Conservation (phyloP, 2,797 vertebrate species). For the Crocidura indochinensis region DNA sequence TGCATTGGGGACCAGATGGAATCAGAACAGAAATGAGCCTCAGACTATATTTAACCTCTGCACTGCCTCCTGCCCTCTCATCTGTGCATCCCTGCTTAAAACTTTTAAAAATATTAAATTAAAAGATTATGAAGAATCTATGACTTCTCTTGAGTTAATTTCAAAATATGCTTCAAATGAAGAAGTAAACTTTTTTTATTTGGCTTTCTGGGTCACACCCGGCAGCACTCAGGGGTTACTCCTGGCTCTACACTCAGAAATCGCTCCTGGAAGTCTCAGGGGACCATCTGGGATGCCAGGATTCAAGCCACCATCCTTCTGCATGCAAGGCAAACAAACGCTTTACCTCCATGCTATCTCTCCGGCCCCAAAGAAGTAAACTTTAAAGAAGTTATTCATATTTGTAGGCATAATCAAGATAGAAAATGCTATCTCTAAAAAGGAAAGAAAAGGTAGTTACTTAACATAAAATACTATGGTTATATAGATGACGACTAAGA, state of each 20-base stretch:
- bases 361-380: not conserved
- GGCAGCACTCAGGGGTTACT: too few species aligned
- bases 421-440: not conserved
- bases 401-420: not conserved
- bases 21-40: too few species aligned
- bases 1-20: too few species aligned
- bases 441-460: not conserved
- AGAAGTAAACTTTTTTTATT: not conserved
- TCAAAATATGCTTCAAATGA: slow-evolving; percentile 10
- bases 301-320: too few species aligned
- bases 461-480: slow-evolving; percentile 13
- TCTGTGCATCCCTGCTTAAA: not conserved
- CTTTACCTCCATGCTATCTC: too few species aligned
- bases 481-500: not conserved
- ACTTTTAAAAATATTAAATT: not conserved
- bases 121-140: not conserved
- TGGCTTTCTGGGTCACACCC: too few species aligned
- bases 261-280: too few species aligned
- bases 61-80: too few species aligned
- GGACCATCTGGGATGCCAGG: too few species aligned
- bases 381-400: not conserved
- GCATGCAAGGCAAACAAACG: too few species aligned
- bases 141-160: not conserved
- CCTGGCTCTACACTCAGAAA: too few species aligned
- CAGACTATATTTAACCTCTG: too few species aligned